Evolutionary conservation across 2,113 vertebrate species (phyloP), one percentile per base, ranked within the genome.

Genomic region (Hippocampus mohnikei): DNA sequence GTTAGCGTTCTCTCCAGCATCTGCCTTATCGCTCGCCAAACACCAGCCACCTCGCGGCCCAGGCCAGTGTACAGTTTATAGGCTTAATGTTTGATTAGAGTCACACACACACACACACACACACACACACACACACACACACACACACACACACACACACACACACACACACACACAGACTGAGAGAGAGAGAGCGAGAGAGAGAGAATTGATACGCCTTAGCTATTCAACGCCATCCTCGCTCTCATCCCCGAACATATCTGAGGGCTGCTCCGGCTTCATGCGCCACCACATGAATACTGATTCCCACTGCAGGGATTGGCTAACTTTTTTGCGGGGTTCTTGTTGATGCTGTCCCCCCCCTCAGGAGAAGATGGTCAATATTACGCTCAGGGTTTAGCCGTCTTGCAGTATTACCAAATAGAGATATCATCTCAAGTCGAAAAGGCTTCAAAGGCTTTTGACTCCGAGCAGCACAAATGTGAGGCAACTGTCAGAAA

Each of bases 11-110:
- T 71, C 79, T 74, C 81, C 85, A 91, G 87, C 87, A 89, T 84
- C 85, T 85, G 86, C 84, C 90, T 91, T 90, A 90, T 91, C 86
- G 71, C 71, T 76, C 62, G 40, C 76, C 71, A 84, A 90, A 90
- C 88, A 90, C 87, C 88, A 83, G 83, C 82, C 86, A 88, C 84
- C 87, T 87, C 81, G 65, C 75, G 78, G 75, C 82, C 67, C 33
- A 75, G 75, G 76, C 73, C 67, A 80, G 67, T 75, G 69, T 77
- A 80, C 77, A 87, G 78, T 89, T 87, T 86, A 88, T 79, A 81
- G 66, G 78, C 80, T 80, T 84, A 84, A 83, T 88, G 86, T 90
- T 86, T 89, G 87, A 89, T 89, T 88, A 83, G 73, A 80, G 76
- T 8, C 29, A 4, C 29, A 4, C 29, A 33, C 29, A 33, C 29